Base-by-base conservation (phyloP, 2,888 invertebrate genomes). In the Ormyrus rosae region DNA sequence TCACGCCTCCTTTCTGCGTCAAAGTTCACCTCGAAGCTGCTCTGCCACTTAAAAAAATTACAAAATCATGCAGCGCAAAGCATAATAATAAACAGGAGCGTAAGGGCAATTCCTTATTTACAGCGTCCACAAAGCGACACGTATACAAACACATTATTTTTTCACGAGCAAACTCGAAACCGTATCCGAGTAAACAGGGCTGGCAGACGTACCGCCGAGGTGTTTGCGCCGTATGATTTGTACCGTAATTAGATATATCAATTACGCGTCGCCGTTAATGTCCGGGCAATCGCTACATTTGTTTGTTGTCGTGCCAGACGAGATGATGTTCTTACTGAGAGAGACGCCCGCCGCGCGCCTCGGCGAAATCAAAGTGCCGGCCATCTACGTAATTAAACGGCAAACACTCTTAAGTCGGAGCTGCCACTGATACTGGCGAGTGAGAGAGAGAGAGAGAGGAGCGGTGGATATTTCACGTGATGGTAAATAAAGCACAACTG, bases 331-430 rank as follows among this genome's bases (percentile, higher is more conserved):
- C 71, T 71, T 64, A 60, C 34, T 9, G 7, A 5, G 19, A 19
- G 19, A 19, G 19, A 19, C 19, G 19, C 13, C 7, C 69, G 53
- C 48, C 10, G 45, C 34, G 56, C 19, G 45, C 51, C 60, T 6
- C n/a, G 53, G 65, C 69, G 69, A 56, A 80, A 75, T 80, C 80
- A 80, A 80, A 80, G 80, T 53, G 55, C 19, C 34, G 64, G 53
- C 80, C 74, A 80, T 80, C 80, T 61, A 48, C 51, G 69, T 74
- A 70, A 80, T 80, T 80, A 75, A 80, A 80, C 70, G 65, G 46
- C 55, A 78, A 78, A 69, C 70, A 69, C 53, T 13, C 48, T 63
- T 58, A 19, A 19, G 19, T 19, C 19, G 19, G 19, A 19, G 53
- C 46, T 46, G 11, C 7, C 5, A 13, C 8, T 0, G 19, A 64